Base-by-base conservation (phyloP, 2,113 vertebrate genomes). In the Myrmecophaga tridactyla region DNA sequence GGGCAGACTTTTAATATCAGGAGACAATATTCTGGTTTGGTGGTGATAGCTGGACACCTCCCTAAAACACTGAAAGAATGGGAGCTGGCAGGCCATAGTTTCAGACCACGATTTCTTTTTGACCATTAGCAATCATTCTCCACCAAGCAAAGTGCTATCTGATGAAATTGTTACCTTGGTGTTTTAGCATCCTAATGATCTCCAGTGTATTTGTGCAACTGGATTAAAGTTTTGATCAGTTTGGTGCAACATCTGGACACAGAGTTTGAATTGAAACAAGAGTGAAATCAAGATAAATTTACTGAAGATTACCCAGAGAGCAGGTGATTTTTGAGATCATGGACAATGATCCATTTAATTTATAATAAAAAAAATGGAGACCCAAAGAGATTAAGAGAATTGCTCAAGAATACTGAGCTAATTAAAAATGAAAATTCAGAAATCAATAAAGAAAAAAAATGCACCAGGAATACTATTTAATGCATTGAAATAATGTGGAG, bases 361-460 rank as follows among this genome's bases (percentile, higher is more conserved):
- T 56, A 12, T 29, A 89, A 29, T 43, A 6, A 23, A 91, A 46
- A 89, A 69, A 46, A 73, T 23, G 7, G 25, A 70, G 73, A 90
- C 11, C 11, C 5, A 85, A 62, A 75, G 65, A 34, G 7, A 29
- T 39, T 43, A 17, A 41, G 72, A 77, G 46, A 86, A 67, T 89
- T n/a, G 29, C 13, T 84, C 17, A 95, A 77, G 36, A 48, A 41
- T 76, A 25, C 2, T 58, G 27, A 91, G 63, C 20, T 86, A 58
- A 21, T 29, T 51, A 60, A 63, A 89, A 18, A 58, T 43, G 69
- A 72, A 92, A 80, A 75, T 63, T 56, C 34, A 43, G n/a, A 83
- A 41, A 82, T 92, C 86, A 77, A 65, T 73, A 25, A 85, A 63
- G 75, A 72, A 81, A 76, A 73, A 89, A 69, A 89, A 41, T 75